These are phyloP conservation scores for Argyrosomus japonicus DNA, from an alignment of 2,113 vertebrate genomes.

Conservation along the genomic window DNA sequence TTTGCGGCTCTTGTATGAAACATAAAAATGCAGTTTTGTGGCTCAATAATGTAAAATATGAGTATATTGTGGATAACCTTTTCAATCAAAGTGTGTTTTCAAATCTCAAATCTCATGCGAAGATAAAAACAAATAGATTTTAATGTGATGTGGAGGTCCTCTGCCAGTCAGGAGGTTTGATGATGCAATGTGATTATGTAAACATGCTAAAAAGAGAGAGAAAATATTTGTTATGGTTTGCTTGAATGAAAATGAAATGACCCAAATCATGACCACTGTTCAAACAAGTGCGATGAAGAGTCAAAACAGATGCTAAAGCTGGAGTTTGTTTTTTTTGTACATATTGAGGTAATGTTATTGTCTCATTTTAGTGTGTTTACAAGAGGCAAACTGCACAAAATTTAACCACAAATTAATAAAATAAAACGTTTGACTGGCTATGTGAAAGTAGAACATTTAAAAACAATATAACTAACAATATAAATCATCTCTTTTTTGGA, in stretches of 20 bases:
- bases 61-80: not conserved
- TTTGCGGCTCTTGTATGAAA: not conserved
- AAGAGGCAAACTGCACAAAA: not conserved
- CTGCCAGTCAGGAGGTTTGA: not conserved
- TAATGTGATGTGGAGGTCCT: constrained; percentile 15
- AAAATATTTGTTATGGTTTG: not conserved
- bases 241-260: not conserved
- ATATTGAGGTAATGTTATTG: not conserved
- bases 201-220: not conserved
- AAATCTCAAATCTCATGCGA: not conserved
- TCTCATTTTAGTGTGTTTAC: not conserved
- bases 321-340: too few relatives aligned
- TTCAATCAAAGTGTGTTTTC: not conserved
- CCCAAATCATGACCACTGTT: not conserved
- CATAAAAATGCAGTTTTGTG: too few relatives aligned
- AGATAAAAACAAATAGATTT: not conserved
- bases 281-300: not conserved
- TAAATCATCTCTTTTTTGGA: not conserved
- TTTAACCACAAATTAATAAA: not conserved
- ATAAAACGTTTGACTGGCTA: not conserved
- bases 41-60: not conserved
- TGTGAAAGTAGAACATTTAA: constrained; percentile 1
- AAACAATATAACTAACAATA: not conserved
- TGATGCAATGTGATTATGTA: not conserved
- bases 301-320: not conserved